phyloP scores from a whole-genome alignment of 2,888 invertebrate species.

The Alcis repandata region DNA sequence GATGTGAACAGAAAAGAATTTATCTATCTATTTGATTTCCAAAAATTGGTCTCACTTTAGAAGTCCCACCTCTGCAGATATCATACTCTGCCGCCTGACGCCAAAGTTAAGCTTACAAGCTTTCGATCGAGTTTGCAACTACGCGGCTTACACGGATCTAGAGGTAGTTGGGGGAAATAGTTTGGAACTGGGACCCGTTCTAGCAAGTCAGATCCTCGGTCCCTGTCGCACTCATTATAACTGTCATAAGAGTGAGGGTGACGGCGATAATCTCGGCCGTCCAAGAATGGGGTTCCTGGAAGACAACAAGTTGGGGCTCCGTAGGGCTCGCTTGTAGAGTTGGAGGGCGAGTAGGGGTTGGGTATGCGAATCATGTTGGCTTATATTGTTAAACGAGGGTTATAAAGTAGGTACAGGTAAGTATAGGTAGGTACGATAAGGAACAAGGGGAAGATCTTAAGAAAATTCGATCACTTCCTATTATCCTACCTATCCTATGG shows the following conservation, averaged over 20 bases:
- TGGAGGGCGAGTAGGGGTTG: background rate
- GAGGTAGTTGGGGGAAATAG: slow-evolving; percentile 16
- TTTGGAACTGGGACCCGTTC: too few relatives aligned
- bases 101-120: slow-evolving; percentile 27
- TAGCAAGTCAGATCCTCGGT: too few relatives aligned
- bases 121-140: slow-evolving; percentile 29
- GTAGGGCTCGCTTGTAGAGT: slow-evolving; percentile 3
- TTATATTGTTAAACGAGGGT: slow-evolving; percentile 2
- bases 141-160: slow-evolving; percentile 31
- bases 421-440: background rate
- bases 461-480: too few relatives aligned
- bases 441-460: background rate
- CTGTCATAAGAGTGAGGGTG: too few relatives aligned
- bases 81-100: slow-evolving; percentile 10
- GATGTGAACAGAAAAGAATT: too few relatives aligned
- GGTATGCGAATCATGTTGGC: slow-evolving; percentile 1
- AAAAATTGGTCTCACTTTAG: background rate
- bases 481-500: too few relatives aligned
- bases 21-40: too few relatives aligned
- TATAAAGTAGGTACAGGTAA: background rate
- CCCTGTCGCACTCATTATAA: too few relatives aligned
- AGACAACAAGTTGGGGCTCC: slow-evolving; percentile 36
- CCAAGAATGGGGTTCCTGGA: too few relatives aligned
- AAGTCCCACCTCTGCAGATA: background rate
- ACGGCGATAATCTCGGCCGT: too few relatives aligned